phyloP scores from a whole-genome alignment of 35 echinoderm and acorn worm species.

The Holothuria glaberrima region DNA sequence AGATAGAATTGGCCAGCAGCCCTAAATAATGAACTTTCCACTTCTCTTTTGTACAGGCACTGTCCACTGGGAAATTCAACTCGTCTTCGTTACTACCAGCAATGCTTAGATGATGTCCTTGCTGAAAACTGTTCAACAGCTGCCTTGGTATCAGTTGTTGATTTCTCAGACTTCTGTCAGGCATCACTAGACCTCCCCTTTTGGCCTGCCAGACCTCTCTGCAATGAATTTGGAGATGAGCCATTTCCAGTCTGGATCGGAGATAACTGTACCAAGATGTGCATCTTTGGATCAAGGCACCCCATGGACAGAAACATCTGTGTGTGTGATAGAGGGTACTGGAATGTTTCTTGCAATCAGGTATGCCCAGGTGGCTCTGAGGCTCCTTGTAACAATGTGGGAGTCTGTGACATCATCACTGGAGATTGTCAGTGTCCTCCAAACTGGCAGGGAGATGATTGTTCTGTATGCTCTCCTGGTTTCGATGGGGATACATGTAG shows the following conservation, averaged over 20 bases:
- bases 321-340: constrained; percentile 80
- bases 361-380: constrained; percentile 75
- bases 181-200: constrained; percentile 47
- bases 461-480: constrained; percentile 67
- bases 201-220: constrained; percentile 85
- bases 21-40: too few relatives aligned
- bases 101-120: constrained; percentile 60
- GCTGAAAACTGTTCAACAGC: constrained; percentile 62
- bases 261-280: constrained; percentile 74
- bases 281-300: constrained; percentile 68
- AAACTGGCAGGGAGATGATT: constrained; percentile 79
- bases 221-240: constrained; percentile 76
- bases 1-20: too few relatives aligned
- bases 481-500: constrained; percentile 25
- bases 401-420: constrained; percentile 60
- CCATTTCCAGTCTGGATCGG: constrained; percentile 93
- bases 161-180: constrained; percentile 76
- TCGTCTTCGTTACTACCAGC: constrained; percentile 53
- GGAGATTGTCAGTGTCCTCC: constrained; percentile 71
- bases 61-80: constrained; percentile 70
- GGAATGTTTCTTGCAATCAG: constrained; percentile 63
- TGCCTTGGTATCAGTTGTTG: constrained; percentile 64
- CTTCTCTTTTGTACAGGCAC: constrained; percentile 52
- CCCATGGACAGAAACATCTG: constrained; percentile 65
- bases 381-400: constrained; percentile 72